Evolutionary conservation across 2,888 invertebrate genomes (phyloP), one percentile per base, ranked within the genome.

Genomic region (Hemithea aestivaria): DNA sequence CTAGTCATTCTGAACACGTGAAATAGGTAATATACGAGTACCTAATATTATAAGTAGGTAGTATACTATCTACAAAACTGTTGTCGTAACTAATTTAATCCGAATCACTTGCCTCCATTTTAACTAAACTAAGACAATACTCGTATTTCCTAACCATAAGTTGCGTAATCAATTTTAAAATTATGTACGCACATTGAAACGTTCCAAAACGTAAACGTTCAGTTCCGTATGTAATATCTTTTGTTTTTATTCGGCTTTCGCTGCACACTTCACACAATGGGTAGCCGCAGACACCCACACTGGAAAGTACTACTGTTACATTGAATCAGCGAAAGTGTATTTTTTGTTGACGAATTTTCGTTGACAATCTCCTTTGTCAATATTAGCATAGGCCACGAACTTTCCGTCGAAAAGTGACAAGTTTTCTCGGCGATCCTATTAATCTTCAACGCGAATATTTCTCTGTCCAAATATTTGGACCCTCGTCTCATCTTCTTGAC

Each of bases 211-310:
- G 23, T 41, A 47, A 48, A 42, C 39, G 44, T 44, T 53, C 32
- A 48, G 41, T 56, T 61, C 54, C 51, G 56, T 59, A 49, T 60
- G 58, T 66, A 64, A 63, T 62, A 51, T 53, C 72, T 70, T 78
- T 79, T 78, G 75, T 78, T 68, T 66, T 67, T 66, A 73, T 72
- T 69, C 66, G 62, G 66, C 75, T 81, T 82, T 83, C 76, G 74
- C 74, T 57, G 56, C 64, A 64, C 54, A 73, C 74, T 57, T 55
- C 64, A 64, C 54, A 82, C 79, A 83, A 82, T 82, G 64, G 66
- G 49, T 63, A 62, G 52, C 56, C 59, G 56, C 56, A 56, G 69
- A 75, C 80, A 76, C 76, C 76, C 67, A 75, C 72, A 55, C 59
- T 73, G 70, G 76, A 83, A 82, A 82, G 81, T 72, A 58, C 68